Conservation (phyloP, 2,888 invertebrate genomes). For the Pheosia tremula region DNA sequence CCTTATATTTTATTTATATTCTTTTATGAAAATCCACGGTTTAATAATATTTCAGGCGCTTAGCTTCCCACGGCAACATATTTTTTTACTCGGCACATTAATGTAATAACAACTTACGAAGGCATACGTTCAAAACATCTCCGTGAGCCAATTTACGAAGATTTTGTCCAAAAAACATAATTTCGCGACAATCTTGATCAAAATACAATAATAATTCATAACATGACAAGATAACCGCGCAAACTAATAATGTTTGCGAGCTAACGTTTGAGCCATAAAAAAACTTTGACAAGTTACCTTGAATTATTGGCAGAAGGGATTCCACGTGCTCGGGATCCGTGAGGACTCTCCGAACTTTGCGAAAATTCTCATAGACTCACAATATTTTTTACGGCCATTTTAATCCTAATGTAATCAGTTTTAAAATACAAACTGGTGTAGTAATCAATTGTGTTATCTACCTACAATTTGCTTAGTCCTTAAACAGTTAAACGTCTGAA, state of each 20-base stretch:
- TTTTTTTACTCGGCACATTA: background rate
- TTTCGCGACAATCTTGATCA: slow-evolving; percentile 44
- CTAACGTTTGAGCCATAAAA: slow-evolving; percentile 63
- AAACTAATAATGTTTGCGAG: slow-evolving; percentile 64
- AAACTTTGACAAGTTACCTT: slow-evolving; percentile 71
- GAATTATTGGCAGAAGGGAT: slow-evolving; percentile 63
- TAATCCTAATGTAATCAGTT: background rate
- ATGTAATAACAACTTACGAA: background rate
- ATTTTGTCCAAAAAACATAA: slow-evolving; percentile 43
- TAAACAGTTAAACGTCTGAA: no score
- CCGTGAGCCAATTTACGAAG: slow-evolving; percentile 17
- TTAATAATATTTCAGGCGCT: background rate
- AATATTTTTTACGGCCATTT: background rate
- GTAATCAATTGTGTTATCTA: no score
- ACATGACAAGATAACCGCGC: slow-evolving; percentile 47
- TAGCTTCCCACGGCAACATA: background rate
- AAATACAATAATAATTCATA: slow-evolving; percentile 68
- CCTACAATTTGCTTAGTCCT: no score
- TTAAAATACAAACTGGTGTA: no score
- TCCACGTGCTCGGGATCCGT: slow-evolving; percentile 11
- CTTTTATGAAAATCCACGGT: background rate
- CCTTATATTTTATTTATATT: background rate
- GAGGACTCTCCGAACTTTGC: background rate
- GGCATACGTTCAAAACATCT: slow-evolving; percentile 8
- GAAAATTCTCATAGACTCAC: background rate